Percentiles rank a stretch among this genome's conserved stretches.
These are phyloP conservation scores for Holotrichia oblita DNA, from an alignment of 1,140 invertebrate genomes.

Conservation along the genomic window DNA sequence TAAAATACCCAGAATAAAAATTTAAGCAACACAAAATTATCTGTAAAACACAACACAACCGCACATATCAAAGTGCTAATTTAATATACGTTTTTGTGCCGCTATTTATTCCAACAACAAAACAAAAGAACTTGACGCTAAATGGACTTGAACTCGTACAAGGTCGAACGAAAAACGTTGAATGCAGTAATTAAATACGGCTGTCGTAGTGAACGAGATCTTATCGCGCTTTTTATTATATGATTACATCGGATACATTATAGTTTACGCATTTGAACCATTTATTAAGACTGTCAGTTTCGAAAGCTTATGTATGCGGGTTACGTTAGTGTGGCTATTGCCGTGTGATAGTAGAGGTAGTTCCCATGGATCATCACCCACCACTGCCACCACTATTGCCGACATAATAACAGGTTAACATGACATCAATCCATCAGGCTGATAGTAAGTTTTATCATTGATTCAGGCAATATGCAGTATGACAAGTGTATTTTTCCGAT, in stretches of 20 bases:
- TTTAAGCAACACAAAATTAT: too few relatives aligned
- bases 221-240: background rate
- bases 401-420: background rate
- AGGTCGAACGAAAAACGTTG: background rate
- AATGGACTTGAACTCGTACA: constrained; percentile 1
- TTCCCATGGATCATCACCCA: background rate
- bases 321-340: background rate
- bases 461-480: background rate
- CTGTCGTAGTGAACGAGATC: constrained; percentile 5
- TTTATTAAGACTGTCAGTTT: background rate
- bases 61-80: background rate
- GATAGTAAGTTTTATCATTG: background rate
- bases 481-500: background rate
- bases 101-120: background rate
- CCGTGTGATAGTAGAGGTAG: background rate
- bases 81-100: background rate
- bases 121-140: background rate
- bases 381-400: background rate
- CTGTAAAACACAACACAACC: too few relatives aligned
- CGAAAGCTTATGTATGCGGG: background rate
- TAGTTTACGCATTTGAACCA: background rate
- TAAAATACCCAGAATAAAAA: too few relatives aligned
- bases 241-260: constrained; percentile 2
- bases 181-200: constrained; percentile 2
- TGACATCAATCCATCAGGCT: background rate